Evolutionary conservation across 2,888 invertebrate genomes (phyloP).

Genomic region (Drosophila imparisetae): DNA sequence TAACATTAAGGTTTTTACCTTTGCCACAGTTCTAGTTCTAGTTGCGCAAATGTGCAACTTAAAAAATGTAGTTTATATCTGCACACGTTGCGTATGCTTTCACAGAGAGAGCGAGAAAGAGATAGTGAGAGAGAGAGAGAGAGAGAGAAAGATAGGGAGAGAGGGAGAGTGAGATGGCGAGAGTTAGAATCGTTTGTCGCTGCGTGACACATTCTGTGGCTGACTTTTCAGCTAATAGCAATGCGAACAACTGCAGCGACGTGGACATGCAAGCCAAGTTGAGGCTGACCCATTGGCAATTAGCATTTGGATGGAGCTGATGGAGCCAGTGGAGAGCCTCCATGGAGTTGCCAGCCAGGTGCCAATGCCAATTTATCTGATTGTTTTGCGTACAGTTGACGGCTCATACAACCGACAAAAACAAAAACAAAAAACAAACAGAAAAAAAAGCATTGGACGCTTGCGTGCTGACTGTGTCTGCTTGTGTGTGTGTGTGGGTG

Average conservation of each 20-base stretch:
- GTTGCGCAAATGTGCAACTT: background rate
- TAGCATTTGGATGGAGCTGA: constrained; percentile 68
- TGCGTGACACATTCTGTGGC: constrained; percentile 74
- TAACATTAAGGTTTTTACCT: background rate
- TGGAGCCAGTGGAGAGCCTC: constrained; percentile 10
- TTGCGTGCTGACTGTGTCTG: constrained; percentile 58
- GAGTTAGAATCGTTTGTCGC: constrained; percentile 18
- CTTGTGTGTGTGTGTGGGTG: constrained; percentile 16
- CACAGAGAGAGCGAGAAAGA: constrained; percentile 20
- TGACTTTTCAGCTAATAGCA: constrained; percentile 71
- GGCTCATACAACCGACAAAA: constrained; percentile 28
- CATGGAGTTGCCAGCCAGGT: constrained; percentile 33
- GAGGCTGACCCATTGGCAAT: constrained; percentile 74
- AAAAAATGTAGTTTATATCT: background rate
- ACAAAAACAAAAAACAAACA: background rate
- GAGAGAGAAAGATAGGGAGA: constrained; percentile 24
- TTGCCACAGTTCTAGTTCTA: background rate
- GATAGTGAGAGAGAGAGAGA: background rate
- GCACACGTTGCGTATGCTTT: constrained; percentile 56
- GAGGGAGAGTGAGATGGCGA: background rate
- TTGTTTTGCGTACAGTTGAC: constrained; percentile 57
- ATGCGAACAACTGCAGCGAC: constrained; percentile 24
- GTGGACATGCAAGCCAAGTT: constrained; percentile 69
- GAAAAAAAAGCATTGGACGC: constrained; percentile 30
- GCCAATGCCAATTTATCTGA: constrained; percentile 69